Evolutionary conservation across 2,113 vertebrate genomes (phyloP), one percentile per base, ranked within the genome.

Genomic region (Spermophilus dauricus): DNA sequence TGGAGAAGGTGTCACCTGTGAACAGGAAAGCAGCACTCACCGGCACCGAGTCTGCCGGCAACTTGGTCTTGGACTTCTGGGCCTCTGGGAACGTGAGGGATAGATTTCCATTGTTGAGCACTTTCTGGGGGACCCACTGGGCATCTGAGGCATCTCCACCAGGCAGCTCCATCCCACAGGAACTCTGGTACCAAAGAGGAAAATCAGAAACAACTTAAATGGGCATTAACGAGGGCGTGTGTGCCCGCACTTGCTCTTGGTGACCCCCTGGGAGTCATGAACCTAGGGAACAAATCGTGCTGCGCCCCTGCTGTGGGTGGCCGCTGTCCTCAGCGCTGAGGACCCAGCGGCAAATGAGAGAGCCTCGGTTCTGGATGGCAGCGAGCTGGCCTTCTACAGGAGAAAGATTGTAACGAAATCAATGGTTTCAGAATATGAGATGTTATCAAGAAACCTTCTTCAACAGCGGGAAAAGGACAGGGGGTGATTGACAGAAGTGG

Each of bases 341-440:
- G 22, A 24, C 30, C 5, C 17, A 26, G 58, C 73, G 32, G 20
- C 14, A 10, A n/a, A 9, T 0, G 17, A 42, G 0, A 42, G 0
- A 65, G 63, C 28, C 12, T 34, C 30, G 1, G 72, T n/a, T 48
- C 65, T 81, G 5, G 65, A 6, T 16, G 39, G 69, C 39, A 32
- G 2, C 6, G 37, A 48, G 16, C 1, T 22, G 81, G 22, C 48
- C 22, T 39, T 70, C 32, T 51, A 18, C 22, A 58, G 6, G 61
- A 9, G 42, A 58, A 75, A 56, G 58, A 42, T 1, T 30, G 58
- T 1, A 13, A 8, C 1, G 61, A 13, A 78, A 30, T 17, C 5
- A 22, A 24, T 12, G 34, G 72, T 67, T 89, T 86, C 63, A 48
- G 80, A 73, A 67, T 28, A 42, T 20, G 32, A 42, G 14, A 2